Evolutionary conservation across 2,888 invertebrate genomes (phyloP), one percentile per base, ranked within the genome.

Genomic region (Erynnis tages): DNA sequence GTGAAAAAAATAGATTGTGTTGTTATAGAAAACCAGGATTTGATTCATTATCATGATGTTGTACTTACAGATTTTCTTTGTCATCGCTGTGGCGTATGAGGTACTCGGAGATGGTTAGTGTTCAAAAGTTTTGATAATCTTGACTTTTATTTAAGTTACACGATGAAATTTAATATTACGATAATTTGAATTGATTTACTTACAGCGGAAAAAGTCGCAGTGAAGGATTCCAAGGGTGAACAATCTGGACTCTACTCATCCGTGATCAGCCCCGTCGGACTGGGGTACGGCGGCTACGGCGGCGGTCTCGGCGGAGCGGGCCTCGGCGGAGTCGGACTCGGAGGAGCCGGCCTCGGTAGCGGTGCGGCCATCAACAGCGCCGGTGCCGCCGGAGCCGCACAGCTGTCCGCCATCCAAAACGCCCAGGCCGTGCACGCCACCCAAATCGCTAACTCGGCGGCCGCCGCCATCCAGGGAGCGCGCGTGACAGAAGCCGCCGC

Each of bases 391-490:
- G 86, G 87, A 6, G 86, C 86, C 16, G 83, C 88, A 29, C 88
- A 86, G 46, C 80, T 88, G 38, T 85, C 82, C 53, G 86, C 87
- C 29, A 86, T 87, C 55, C 87, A 88, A 55, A 87, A 87, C 65
- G 87, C 88, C 1, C 88, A 87, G 53, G 88, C 88, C 8, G 85
- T 76, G 7, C 86, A 84, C 10, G 88, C 79, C 1, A 71, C 86
- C 2, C 79, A 85, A 55, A 85, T 88, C 59, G 84, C 78, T 16
- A 82, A 87, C 65, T 73, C 86, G 0, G 88, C 88, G 35, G 83
- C 85, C 8, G 84, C 83, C 21, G 88, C 85, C 37, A 88, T 88
- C 60, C 87, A 88, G 49, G 84, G 85, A 0, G 88, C 88, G 2
- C 82, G 87, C 6, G 80, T 75, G n/a, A 67, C 86, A 3, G 88